These are phyloP conservation scores for Halichondria panicea DNA, from an alignment of 37 sponge, comb jelly and placozoan genomes.

Conservation along the genomic window DNA sequence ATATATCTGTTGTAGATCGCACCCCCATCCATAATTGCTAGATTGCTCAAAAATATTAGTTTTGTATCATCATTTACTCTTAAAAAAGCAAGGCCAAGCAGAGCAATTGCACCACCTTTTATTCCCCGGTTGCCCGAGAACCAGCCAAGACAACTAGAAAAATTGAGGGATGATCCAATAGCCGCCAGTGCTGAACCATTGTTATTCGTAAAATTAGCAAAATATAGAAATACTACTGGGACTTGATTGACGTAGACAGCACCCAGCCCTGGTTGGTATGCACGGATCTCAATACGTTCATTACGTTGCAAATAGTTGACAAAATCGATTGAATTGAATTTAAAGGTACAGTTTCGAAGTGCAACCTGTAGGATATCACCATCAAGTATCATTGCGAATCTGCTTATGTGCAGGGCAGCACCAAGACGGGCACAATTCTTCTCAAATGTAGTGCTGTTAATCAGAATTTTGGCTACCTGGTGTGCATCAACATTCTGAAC, in stretches of 20 bases:
- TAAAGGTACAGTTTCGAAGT: background rate
- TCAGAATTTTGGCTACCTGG: background rate
- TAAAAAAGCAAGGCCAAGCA: slow-evolving; percentile 24
- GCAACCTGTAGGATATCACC: slow-evolving; percentile 3
- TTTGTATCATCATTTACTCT: background rate
- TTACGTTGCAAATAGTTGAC: background rate
- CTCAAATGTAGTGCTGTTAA: slow-evolving; percentile 8
- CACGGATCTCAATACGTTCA: background rate
- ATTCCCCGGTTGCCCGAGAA: slow-evolving; percentile 40
- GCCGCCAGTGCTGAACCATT: slow-evolving; percentile 43
- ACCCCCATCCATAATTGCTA: slow-evolving; percentile 40
- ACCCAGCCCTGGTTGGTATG: slow-evolving; percentile 24
- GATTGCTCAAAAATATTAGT: slow-evolving; percentile 43
- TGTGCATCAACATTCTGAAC: background rate
- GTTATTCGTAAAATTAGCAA: slow-evolving; percentile 17
- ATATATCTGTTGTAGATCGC: slow-evolving; percentile 35
- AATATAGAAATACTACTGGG: slow-evolving; percentile 21
- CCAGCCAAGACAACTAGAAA: background rate
- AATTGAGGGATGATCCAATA: slow-evolving; percentile 21
- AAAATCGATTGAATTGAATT: background rate
- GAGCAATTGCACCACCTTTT: slow-evolving; percentile 62
- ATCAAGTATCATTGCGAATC: background rate
- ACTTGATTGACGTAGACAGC: slow-evolving; percentile 45
- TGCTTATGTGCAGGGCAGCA: slow-evolving; percentile 19
- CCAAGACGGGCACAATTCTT: slow-evolving; percentile 26